A percentile compares a stretch with the other conserved stretches of the same genome.
These are phyloP conservation scores for Psittacara wagleri DNA, from an alignment of 2,113 vertebrate genomes.

Conservation along the genomic window DNA sequence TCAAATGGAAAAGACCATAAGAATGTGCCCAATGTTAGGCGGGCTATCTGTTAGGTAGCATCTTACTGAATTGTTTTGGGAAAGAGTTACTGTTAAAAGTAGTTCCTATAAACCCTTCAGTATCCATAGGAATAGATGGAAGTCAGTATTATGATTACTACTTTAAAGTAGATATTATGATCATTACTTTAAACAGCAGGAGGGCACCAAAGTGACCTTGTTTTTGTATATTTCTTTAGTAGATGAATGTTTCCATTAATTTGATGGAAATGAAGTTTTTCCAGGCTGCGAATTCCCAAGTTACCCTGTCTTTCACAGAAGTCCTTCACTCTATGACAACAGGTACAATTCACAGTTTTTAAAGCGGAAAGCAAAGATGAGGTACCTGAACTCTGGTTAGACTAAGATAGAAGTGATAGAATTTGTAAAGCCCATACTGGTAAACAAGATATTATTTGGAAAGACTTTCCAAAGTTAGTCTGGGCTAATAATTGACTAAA, in stretches of 20 bases:
- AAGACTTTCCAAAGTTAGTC: not conserved
- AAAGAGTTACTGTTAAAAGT: not conserved
- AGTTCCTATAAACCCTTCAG: not conserved
- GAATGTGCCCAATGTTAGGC: not conserved
- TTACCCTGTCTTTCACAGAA: not conserved
- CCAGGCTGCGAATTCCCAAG: not conserved
- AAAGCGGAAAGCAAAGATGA: not conserved
- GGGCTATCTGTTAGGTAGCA: not conserved
- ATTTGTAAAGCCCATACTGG: not conserved
- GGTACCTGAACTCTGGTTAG: not conserved
- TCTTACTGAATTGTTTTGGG: not conserved
- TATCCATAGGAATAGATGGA: not conserved
- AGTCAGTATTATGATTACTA: not conserved
- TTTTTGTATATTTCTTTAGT: not conserved
- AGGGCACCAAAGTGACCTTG: not conserved
- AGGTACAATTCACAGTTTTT: not conserved
- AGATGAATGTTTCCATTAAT: not conserved
- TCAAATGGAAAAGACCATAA: not conserved
- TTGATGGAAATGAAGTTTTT: not conserved
- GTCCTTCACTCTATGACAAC: not conserved
- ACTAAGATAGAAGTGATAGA: not conserved
- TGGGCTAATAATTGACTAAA: not conserved
- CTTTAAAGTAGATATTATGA: not conserved
- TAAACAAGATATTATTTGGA: not conserved
- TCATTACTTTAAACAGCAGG: not conserved